Percentiles rank a stretch among this genome's conserved stretches.
phyloP scores from a whole-genome alignment of 2,113 vertebrate genomes.

The Cathartes aura region DNA sequence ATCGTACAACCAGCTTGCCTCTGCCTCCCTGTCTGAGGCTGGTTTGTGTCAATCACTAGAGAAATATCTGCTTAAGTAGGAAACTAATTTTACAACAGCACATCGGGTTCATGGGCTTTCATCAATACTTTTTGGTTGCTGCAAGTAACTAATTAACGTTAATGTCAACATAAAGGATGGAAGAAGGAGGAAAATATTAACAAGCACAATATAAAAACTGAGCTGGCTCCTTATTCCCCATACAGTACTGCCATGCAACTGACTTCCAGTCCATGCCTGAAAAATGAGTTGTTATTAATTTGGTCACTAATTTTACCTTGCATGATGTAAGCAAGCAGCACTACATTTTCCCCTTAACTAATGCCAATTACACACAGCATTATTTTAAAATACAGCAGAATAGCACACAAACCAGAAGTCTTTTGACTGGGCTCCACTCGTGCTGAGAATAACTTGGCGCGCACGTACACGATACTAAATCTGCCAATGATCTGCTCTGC shows the following conservation, averaged over 20 bases:
- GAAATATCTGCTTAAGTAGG: slow-evolving; percentile 48
- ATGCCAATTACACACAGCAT: background rate
- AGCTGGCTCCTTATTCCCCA: background rate
- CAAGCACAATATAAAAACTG: background rate
- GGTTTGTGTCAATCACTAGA: slow-evolving; percentile 46
- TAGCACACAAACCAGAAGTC: background rate
- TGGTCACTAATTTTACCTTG: slow-evolving; percentile 6
- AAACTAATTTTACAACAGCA: slow-evolving; percentile 41
- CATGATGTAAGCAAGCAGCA: background rate
- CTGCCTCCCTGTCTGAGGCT: background rate
- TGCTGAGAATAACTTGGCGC: background rate
- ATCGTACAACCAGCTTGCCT: background rate
- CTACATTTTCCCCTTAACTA: background rate
- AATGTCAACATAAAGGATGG: slow-evolving; percentile 41
- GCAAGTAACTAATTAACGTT: slow-evolving; percentile 46
- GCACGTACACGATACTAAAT: background rate
- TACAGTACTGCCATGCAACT: background rate
- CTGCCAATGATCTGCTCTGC: background rate
- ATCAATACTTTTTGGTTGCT: slow-evolving; percentile 51
- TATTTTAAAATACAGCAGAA: slow-evolving; percentile 2
- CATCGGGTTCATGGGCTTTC: background rate
- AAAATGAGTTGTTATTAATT: background rate
- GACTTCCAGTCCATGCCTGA: background rate
- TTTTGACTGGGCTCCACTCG: background rate
- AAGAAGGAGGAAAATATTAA: slow-evolving; percentile 7